Evolutionary conservation across 2,113 vertebrate species (phyloP).

Genomic region (Nothocercus nigrocapillus): DNA sequence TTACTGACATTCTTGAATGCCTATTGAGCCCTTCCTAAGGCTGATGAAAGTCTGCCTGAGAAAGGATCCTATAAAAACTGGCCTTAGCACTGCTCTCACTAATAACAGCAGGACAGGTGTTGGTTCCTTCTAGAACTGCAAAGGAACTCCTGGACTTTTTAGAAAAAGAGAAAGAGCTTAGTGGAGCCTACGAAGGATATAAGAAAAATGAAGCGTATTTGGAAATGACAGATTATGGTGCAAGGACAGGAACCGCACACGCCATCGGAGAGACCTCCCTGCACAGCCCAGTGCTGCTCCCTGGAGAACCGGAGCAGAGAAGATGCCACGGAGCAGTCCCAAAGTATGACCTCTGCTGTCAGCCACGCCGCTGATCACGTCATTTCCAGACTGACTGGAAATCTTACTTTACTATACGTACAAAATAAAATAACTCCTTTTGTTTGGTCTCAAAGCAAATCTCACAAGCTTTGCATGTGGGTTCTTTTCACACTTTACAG

Average conservation of each 20-base stretch:
- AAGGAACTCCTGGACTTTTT: neutral
- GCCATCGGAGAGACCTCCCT: neutral
- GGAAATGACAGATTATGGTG: neutral
- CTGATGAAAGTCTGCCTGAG: neutral
- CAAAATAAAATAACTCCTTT: neutral
- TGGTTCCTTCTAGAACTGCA: neutral
- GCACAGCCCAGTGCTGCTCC: neutral
- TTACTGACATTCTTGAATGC: neutral
- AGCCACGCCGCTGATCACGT: neutral
- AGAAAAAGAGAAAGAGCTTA: neutral
- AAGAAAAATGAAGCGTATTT: neutral
- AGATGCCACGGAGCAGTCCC: neutral
- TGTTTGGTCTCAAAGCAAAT: neutral
- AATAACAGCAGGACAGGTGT: neutral
- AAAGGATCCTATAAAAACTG: neutral
- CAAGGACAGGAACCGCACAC: neutral
- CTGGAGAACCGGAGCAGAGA: neutral
- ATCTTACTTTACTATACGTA: neutral
- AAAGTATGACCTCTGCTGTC: neutral
- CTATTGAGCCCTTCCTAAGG: neutral
- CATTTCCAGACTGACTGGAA: neutral
- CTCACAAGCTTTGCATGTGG: neutral
- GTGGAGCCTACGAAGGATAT: neutral
- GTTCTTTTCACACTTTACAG: slow-evolving; percentile 15
- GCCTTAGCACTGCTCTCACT: neutral